A percentile compares a stretch with the other conserved stretches of the same genome.
Evolutionary conservation across 2,888 invertebrate species (phyloP).

Genomic region (Plebejus argus): DNA sequence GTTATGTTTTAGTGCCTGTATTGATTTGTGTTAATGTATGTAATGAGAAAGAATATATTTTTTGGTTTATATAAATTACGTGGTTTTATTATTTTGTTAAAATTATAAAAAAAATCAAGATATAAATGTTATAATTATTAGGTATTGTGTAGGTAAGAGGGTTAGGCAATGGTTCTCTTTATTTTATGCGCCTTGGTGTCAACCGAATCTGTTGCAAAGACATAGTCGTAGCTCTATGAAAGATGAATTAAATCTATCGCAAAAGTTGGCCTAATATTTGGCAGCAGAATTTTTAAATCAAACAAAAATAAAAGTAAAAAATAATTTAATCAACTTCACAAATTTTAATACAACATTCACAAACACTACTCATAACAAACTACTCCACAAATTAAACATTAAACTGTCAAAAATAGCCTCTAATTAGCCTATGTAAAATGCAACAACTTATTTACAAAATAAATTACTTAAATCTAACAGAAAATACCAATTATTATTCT

Average conservation of each 20-base stretch:
- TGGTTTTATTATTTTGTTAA: slow-evolving; percentile 39
- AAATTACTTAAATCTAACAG: background rate
- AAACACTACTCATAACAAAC: background rate
- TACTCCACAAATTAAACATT: background rate
- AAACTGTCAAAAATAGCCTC: background rate
- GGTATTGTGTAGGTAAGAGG: too few relatives aligned
- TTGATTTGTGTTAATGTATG: slow-evolving; percentile 61
- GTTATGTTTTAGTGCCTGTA: slow-evolving; percentile 49
- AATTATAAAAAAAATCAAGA: too few relatives aligned
- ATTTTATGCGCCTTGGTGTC: too few relatives aligned
- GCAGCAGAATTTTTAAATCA: background rate
- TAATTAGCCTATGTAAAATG: slow-evolving; percentile 3
- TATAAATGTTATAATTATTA: too few relatives aligned
- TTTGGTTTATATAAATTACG: slow-evolving; percentile 64
- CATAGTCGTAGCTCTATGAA: too few relatives aligned
- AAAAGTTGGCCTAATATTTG: too few relatives aligned
- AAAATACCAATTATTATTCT: background rate
- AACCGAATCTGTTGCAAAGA: too few relatives aligned
- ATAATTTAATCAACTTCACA: background rate
- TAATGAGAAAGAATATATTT: slow-evolving; percentile 71
- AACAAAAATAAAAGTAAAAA: background rate
- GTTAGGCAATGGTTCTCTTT: too few relatives aligned
- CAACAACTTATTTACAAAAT: background rate
- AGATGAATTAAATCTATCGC: too few relatives aligned
- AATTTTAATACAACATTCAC: background rate